phyloP scores from a whole-genome alignment of 2,113 vertebrate species.

The Halichoerus grypus region DNA sequence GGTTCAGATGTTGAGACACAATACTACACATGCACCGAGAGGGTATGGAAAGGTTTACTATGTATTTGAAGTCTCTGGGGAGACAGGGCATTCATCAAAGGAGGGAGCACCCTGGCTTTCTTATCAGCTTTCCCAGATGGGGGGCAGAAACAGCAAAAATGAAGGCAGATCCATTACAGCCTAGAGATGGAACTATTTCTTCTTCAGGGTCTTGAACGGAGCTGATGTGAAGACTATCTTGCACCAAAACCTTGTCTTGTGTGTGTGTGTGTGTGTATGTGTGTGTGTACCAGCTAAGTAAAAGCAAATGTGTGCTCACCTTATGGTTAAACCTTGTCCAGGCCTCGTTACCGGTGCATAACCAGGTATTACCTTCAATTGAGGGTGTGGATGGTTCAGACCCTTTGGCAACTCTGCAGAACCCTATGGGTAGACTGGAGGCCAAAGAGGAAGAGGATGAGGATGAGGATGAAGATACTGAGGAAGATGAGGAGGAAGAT shows the following conservation, averaged over 20 bases:
- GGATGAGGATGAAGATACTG: conserved; percentile 92
- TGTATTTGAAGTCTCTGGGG: not conserved
- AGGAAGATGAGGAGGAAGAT: conserved; percentile 89
- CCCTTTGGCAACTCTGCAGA: conserved; percentile 90
- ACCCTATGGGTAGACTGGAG: conserved; percentile 93
- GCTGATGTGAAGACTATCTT: not conserved
- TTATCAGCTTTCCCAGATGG: not conserved
- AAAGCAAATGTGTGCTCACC: not conserved
- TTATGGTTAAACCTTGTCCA: conserved; percentile 63
- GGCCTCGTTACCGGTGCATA: conserved; percentile 92
- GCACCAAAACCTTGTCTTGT: not conserved
- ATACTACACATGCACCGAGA: not conserved
- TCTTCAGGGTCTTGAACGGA: not conserved
- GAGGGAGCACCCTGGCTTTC: not conserved
- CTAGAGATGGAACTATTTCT: not conserved
- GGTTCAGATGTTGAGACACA: not conserved
- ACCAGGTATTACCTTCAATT: conserved; percentile 92
- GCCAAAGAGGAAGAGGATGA: conserved; percentile 96
- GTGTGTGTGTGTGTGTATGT: rapidly evolving
- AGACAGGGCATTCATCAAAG: not conserved
- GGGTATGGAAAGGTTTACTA: not conserved
- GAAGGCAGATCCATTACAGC: not conserved
- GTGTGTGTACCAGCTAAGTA: not conserved
- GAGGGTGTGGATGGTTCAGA: conserved; percentile 90
- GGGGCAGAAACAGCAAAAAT: not conserved